Evolutionary conservation across 1,140 invertebrate genomes (phyloP).

Genomic region (Reticulitermes speratus): DNA sequence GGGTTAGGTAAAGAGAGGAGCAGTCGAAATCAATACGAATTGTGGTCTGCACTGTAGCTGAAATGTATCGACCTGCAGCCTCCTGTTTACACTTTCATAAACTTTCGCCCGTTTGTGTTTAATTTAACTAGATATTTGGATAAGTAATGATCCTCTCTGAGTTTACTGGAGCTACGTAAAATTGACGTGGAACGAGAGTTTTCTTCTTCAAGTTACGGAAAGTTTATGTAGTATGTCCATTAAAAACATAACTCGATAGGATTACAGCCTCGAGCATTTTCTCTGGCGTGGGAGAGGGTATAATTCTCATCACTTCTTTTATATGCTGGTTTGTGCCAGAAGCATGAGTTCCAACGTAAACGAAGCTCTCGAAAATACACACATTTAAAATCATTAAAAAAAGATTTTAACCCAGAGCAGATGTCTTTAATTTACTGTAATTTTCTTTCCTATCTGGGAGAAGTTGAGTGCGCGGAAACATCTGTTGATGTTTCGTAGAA

Average conservation of each 20-base stretch:
- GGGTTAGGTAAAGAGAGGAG: no score
- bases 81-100: background rate
- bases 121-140: background rate
- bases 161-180: background rate
- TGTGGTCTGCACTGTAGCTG: background rate
- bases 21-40: slow-evolving; percentile 16
- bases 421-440: no score
- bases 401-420: no score
- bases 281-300: background rate
- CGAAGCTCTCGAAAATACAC: no score
- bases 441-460: no score
- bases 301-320: slow-evolving; percentile 1
- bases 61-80: background rate
- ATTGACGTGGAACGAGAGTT: background rate
- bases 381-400: no score
- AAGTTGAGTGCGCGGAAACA: no score
- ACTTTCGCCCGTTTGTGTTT: background rate
- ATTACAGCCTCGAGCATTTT: background rate
- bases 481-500: no score
- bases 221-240: background rate
- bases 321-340: no score
- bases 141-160: background rate
- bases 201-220: background rate
- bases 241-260: background rate
- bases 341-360: no score